Evolutionary conservation across 2,113 vertebrate species (phyloP).

Genomic region (Pungitius pungitius): DNA sequence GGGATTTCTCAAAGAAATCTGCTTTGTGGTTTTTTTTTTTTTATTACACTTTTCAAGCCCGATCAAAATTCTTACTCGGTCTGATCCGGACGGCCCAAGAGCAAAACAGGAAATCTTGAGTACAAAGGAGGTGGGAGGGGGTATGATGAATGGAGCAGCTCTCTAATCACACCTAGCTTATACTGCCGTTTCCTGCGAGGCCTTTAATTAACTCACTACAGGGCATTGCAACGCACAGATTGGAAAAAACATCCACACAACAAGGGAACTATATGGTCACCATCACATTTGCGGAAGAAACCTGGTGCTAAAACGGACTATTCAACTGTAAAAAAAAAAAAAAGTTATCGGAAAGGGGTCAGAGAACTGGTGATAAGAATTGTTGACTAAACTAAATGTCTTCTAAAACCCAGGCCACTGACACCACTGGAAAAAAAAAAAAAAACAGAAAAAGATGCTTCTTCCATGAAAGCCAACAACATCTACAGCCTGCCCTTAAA

Average conservation of each 20-base stretch:
- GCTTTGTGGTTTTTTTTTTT: constrained; percentile 6
- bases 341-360: neutral
- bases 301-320: neutral
- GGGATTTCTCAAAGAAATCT: constrained; percentile 5
- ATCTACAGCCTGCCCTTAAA: neutral
- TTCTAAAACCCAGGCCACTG: too few species aligned
- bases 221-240: constrained; percentile 21
- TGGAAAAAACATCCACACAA: constrained; percentile 8
- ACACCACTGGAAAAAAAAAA: neutral
- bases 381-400: neutral
- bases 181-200: constrained; percentile 10
- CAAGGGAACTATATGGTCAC: neutral
- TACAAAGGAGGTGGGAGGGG: constrained; percentile 16
- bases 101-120: constrained; percentile 24
- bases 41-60: constrained; percentile 3
- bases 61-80: constrained; percentile 16
- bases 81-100: constrained; percentile 18
- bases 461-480: neutral
- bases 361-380: too few species aligned
- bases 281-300: neutral
- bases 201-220: constrained; percentile 41
- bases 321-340: neutral
- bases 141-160: constrained; percentile 29
- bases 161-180: constrained; percentile 36
- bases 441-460: neutral